Percentiles rank a stretch among this genome's conserved stretches.
phyloP scores from a whole-genome alignment of 2,888 invertebrate genomes.

The Idaea dimidiata region DNA sequence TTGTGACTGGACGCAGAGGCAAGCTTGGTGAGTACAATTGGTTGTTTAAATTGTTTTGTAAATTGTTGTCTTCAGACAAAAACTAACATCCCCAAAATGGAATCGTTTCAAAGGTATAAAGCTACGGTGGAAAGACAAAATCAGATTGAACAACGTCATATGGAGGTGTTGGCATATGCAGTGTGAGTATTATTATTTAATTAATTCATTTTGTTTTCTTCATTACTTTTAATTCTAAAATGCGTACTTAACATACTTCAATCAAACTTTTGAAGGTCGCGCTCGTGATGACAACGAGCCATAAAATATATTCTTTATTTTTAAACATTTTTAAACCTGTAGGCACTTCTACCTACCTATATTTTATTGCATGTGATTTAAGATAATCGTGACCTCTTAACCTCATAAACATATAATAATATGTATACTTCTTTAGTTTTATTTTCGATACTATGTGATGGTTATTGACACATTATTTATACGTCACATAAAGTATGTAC shows the following conservation, averaged over 20 bases:
- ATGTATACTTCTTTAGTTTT: background rate
- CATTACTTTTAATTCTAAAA: background rate
- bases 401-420: conserved; percentile 16
- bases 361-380: conserved; percentile 10
- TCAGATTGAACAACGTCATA: conserved; percentile 99
- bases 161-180: conserved; percentile 99
- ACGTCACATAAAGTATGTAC: background rate
- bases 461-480: background rate
- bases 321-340: background rate
- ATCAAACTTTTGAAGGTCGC: background rate
- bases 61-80: conserved; percentile 88
- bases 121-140: conserved; percentile 98
- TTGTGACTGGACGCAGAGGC: conserved; percentile 56
- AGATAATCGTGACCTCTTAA: conserved; percentile 22
- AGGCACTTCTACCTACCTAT: conserved; percentile 5
- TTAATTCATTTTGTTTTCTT: background rate
- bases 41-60: conserved; percentile 31
- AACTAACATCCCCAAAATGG: conserved; percentile 99
- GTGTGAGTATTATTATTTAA: conserved; percentile 83
- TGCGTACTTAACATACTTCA: background rate
- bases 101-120: conserved; percentile 99
- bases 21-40: conserved; percentile 58
- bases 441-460: background rate
- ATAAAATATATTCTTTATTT: background rate
- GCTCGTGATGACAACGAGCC: too few species aligned